Evolutionary conservation across 2,888 invertebrate genomes (phyloP).

Genomic region (Synergus laeviventris): DNA sequence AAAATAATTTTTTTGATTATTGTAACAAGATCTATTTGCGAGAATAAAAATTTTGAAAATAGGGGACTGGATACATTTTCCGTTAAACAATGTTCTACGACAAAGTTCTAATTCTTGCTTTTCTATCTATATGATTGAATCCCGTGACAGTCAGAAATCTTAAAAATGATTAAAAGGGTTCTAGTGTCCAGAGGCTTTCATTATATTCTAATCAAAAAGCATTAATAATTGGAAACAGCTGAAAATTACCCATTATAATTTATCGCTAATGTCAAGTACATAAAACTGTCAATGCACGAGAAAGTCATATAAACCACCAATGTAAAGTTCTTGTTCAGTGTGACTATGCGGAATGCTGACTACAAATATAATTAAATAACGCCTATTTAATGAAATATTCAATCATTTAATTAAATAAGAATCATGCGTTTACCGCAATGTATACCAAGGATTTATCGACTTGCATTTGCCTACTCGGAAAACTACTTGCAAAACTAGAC

Average conservation of each 20-base stretch:
- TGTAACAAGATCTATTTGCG: too few species aligned
- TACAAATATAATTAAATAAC: conserved; percentile 29
- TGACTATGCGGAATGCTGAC: conserved; percentile 10
- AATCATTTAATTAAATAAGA: conserved; percentile 28
- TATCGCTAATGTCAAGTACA: neutral
- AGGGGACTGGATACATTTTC: too few species aligned
- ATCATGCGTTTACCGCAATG: conserved; percentile 15
- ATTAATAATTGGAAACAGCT: neutral
- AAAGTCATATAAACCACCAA: conserved; percentile 22
- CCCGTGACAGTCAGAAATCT: too few species aligned
- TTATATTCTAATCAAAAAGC: too few species aligned
- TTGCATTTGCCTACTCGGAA: neutral
- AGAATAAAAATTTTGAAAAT: too few species aligned
- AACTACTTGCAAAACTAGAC: conserved; percentile 5
- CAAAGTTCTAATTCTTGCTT: too few species aligned
- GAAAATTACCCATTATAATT: neutral
- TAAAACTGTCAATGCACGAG: conserved; percentile 16
- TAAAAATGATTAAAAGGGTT: too few species aligned
- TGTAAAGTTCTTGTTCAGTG: neutral
- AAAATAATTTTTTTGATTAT: too few species aligned
- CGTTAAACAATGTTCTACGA: too few species aligned
- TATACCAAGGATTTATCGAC: conserved; percentile 26
- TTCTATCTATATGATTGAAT: too few species aligned
- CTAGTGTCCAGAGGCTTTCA: too few species aligned
- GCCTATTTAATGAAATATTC: conserved; percentile 34